Percentiles rank a stretch among this genome's conserved stretches.
Conservation (phyloP, 2,888 invertebrate genomes). For the Calameuta idolon region DNA sequence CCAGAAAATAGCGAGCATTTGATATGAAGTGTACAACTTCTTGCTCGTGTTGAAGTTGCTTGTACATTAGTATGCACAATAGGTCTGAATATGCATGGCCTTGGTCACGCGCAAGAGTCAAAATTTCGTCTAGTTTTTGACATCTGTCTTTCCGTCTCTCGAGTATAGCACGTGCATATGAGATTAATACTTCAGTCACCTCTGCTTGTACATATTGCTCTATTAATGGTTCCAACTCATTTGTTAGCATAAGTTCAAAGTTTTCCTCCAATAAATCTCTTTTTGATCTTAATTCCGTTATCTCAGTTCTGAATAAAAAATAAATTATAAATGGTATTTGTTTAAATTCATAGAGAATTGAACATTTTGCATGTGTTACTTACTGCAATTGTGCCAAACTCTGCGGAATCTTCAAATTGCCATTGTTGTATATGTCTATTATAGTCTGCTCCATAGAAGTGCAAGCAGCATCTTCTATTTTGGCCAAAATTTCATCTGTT, state of each 20-base stretch:
- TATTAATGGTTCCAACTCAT: slow-evolving; percentile 42
- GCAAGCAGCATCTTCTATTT: slow-evolving; percentile 36
- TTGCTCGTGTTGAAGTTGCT: slow-evolving; percentile 48
- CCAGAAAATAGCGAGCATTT: slow-evolving; percentile 54
- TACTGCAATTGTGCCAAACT: slow-evolving; percentile 44
- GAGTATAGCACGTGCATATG: slow-evolving; percentile 46
- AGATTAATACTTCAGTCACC: slow-evolving; percentile 47
- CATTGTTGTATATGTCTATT: slow-evolving; percentile 40
- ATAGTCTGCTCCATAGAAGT: slow-evolving; percentile 34
- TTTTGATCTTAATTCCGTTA: slow-evolving; percentile 44
- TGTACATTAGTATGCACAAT: slow-evolving; percentile 56
- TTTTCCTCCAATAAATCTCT: slow-evolving; percentile 55
- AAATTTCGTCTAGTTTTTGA: slow-evolving; percentile 47
- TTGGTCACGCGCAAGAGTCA: slow-evolving; percentile 46
- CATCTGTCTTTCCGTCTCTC: slow-evolving; percentile 43
- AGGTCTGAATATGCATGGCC: slow-evolving; percentile 58
- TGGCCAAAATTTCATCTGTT: slow-evolving; percentile 40
- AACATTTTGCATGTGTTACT: slow-evolving; percentile 12
- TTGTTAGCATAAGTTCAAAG: slow-evolving; percentile 44
- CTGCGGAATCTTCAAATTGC: slow-evolving; percentile 39
- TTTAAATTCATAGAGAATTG: background rate
- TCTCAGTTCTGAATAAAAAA: slow-evolving; percentile 44
- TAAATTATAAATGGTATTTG: background rate
- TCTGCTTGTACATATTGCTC: slow-evolving; percentile 46
- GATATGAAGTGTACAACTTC: slow-evolving; percentile 53